Conservation (phyloP, 2,113 vertebrate genomes). For the Sinosuthora webbiana region DNA sequence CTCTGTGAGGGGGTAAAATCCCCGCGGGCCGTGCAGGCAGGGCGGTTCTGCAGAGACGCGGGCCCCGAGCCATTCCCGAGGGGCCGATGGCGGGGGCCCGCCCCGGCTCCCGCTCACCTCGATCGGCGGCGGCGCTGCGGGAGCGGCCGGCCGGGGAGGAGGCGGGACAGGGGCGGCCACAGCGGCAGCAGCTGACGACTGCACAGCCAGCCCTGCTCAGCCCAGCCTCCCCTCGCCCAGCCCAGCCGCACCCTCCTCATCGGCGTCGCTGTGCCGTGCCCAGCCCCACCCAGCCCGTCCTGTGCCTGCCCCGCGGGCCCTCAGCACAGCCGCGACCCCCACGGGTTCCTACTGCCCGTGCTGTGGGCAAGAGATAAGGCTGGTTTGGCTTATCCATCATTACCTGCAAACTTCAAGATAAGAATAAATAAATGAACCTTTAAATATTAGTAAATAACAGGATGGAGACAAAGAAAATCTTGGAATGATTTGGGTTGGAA, state of each 20-base stretch:
- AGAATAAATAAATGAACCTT: background rate
- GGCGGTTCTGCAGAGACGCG: background rate
- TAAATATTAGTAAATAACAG: background rate
- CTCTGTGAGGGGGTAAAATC: background rate
- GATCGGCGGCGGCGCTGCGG: accelerated
- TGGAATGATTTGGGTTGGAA: background rate
- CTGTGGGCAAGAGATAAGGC: background rate
- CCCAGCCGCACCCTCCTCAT: background rate
- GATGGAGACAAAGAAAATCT: background rate
- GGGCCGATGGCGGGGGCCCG: background rate
- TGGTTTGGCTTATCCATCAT: background rate
- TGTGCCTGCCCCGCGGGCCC: background rate
- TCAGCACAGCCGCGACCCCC: background rate
- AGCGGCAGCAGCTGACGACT: background rate
- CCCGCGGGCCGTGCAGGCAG: background rate
- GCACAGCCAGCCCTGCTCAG: background rate
- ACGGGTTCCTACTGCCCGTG: accelerated
- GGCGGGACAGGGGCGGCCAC: background rate
- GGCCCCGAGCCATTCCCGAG: background rate
- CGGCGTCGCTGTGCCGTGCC: background rate
- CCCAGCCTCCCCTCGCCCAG: background rate
- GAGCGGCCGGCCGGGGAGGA: background rate
- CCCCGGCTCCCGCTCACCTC: background rate
- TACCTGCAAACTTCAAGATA: background rate
- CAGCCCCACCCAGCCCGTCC: accelerated